Conservation (phyloP, 2,888 invertebrate genomes). For the Pollenia amentaria region DNA sequence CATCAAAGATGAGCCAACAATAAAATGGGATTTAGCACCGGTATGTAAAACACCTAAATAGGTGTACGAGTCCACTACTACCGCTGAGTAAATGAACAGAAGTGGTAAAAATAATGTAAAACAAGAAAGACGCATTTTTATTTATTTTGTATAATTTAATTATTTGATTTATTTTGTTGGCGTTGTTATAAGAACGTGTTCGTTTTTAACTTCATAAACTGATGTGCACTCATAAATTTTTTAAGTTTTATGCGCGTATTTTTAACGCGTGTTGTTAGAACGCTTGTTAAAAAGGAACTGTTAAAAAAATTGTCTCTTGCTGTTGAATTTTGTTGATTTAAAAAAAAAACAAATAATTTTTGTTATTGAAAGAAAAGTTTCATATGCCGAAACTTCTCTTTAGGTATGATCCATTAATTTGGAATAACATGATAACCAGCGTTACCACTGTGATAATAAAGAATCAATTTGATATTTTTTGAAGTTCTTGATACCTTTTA, state of each 20-base stretch:
- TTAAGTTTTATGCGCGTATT: too few species aligned
- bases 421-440: too few species aligned
- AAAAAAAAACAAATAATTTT: neutral
- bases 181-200: neutral
- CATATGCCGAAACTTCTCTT: neutral
- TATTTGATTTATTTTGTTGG: neutral
- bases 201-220: neutral
- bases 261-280: neutral
- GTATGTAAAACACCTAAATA: conserved; percentile 78
- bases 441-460: too few species aligned
- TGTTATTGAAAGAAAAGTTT: neutral
- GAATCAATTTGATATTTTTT: too few species aligned
- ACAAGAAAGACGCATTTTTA: conserved; percentile 7
- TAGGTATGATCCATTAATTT: too few species aligned
- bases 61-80: conserved; percentile 75
- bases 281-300: neutral
- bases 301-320: neutral
- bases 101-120: neutral
- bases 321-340: neutral
- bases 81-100: neutral
- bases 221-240: too few species aligned
- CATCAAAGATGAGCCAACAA: conserved; percentile 81
- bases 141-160: neutral
- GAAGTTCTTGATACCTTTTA: too few species aligned
- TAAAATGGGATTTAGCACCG: conserved; percentile 79